Evolutionary conservation across 1,140 invertebrate species (phyloP), one percentile per base, ranked within the genome.

Genomic region (Tetranychus urticae): DNA sequence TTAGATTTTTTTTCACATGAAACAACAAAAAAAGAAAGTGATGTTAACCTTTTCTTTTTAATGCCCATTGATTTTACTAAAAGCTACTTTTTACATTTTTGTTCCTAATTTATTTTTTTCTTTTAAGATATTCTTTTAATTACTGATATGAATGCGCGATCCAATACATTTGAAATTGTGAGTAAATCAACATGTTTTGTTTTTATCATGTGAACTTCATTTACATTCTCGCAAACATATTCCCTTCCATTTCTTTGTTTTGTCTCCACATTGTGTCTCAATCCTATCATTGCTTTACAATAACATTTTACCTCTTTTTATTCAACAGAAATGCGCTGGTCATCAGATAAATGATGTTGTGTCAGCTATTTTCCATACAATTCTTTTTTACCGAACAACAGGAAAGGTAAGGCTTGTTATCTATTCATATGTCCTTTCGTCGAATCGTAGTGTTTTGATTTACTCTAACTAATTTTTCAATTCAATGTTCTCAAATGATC

Each of bases 321-420:
- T 33, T n/a, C 45, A 42, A 34, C 62, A 59, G 37, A 58, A 58
- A 50, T 71, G 69, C 47, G 89, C 93, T 74, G 88, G 86, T 58
- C 79, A 86, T 60, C 89, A 96, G 74, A 85, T 94, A 63, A 88
- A 92, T 72, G 91, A 97, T 74, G 88, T 88, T 42, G 85, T 93
- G 31, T 82, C 85, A 14, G 85, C 86, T 72, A 82, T 97, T 64
- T 96, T 97, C 73, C 90, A 96, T 75, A 92, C 88, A 33, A 81
- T 97, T 54, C 76, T 97, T 13, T 91, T 97, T 70, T 89, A 96
- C 71, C 80, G 92, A 66, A 86, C 87, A 55, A 79, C 88, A 65
- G 91, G 92, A 63, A 97, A 96, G 68, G 75, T 76, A 97, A 96
- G 68, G 75, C 76, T 67, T 65, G 65, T 52, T 55, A 42, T 45